A percentile compares a stretch with the other conserved stretches of the same genome.
phyloP scores from a whole-genome alignment of 2,113 vertebrate genomes.

The Pterocles orientalis region DNA sequence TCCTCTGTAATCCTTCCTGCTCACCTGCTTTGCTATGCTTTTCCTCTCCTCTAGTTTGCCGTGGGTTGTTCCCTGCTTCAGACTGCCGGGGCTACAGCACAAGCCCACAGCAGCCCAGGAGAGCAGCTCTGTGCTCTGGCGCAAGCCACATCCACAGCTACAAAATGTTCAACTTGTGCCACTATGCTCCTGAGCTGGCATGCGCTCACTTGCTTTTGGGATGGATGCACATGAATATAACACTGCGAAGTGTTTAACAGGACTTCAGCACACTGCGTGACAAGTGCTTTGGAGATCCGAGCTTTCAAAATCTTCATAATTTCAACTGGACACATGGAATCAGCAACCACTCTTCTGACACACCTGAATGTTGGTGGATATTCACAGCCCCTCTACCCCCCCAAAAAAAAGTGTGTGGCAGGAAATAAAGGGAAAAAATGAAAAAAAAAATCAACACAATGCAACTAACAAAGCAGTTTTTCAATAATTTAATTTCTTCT shows the following conservation, averaged over 20 bases:
- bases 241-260: neutral
- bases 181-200: neutral
- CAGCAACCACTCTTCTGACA: neutral
- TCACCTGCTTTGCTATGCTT: neutral
- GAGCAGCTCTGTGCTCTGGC: neutral
- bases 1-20: neutral
- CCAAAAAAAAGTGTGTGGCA: fast-evolving
- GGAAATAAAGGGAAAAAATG: neutral
- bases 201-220: neutral
- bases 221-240: fast-evolving
- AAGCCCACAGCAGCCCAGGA: neutral
- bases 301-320: neutral
- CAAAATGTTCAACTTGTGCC: fast-evolving
- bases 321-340: neutral
- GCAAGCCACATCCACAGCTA: neutral
- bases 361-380: neutral
- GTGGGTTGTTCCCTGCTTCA: neutral
- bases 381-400: neutral
- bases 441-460: neutral
- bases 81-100: neutral
- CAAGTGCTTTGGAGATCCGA: neutral
- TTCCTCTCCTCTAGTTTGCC: neutral
- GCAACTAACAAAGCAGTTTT: neutral
- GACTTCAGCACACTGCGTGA: neutral
- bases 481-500: neutral